phyloP scores from a whole-genome alignment of 2,888 invertebrate species.

The Ferdinandea cuprea region DNA sequence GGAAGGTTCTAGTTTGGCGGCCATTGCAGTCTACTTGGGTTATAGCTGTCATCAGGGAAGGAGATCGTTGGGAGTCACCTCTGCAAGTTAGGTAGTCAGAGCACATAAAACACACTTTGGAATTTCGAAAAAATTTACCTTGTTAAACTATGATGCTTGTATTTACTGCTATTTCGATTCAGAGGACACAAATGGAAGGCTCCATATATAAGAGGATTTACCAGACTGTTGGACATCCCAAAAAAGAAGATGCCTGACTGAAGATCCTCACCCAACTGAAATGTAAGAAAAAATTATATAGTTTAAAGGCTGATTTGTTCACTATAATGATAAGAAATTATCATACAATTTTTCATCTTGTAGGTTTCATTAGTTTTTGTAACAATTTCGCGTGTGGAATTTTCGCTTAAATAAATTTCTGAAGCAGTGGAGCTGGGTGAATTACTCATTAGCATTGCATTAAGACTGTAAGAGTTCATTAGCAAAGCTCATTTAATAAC shows the following conservation, averaged over 20 bases:
- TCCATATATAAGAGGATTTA: slow-evolving; percentile 94
- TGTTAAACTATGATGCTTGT: slow-evolving; percentile 80
- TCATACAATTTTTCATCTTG: too few relatives aligned
- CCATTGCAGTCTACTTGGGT: slow-evolving; percentile 81
- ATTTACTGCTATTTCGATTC: slow-evolving; percentile 80
- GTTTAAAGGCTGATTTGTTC: too few relatives aligned
- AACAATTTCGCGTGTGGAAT: too few relatives aligned
- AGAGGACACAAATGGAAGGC: slow-evolving; percentile 92
- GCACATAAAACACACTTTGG: background rate
- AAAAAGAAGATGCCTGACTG: slow-evolving; percentile 91
- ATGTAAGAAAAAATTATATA: slow-evolving; percentile 70
- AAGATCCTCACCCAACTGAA: slow-evolving; percentile 88
- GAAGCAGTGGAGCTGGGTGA: too few relatives aligned
- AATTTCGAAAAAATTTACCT: slow-evolving; percentile 76
- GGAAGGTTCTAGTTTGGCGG: slow-evolving; percentile 79
- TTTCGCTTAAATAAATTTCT: too few relatives aligned
- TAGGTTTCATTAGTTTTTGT: too few relatives aligned
- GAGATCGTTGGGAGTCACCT: slow-evolving; percentile 82
- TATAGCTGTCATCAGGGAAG: slow-evolving; percentile 82
- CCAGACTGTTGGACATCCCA: slow-evolving; percentile 93
- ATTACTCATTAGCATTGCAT: too few relatives aligned
- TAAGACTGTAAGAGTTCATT: too few relatives aligned
- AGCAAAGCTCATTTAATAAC: too few relatives aligned
- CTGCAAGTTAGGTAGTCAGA: slow-evolving; percentile 76
- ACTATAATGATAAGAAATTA: too few relatives aligned